phyloP scores from a whole-genome alignment of 1,140 invertebrate genomes.

The Gonioctena quinquepunctata region DNA sequence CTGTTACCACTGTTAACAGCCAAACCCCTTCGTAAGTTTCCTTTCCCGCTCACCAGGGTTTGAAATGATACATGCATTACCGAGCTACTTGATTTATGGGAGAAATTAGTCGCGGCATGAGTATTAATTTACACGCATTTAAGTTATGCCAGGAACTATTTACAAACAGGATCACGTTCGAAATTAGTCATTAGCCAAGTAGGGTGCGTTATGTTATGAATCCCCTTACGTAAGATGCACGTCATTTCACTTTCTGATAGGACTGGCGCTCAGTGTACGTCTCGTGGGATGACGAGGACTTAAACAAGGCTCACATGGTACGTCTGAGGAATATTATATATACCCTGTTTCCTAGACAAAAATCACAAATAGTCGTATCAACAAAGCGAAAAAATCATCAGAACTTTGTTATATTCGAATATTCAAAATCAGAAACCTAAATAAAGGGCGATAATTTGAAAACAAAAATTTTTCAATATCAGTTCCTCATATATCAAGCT shows the following conservation, averaged over 20 bases:
- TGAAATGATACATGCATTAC: constrained; percentile 4
- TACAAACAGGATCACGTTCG: background rate
- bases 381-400: too few species aligned
- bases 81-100: background rate
- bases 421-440: too few species aligned
- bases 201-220: background rate
- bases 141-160: background rate
- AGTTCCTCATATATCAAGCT: too few species aligned
- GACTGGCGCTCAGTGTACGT: background rate
- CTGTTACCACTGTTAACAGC: background rate
- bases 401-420: too few species aligned
- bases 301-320: too few species aligned
- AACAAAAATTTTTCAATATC: too few species aligned
- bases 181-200: background rate
- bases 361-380: too few species aligned
- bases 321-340: too few species aligned
- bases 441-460: too few species aligned
- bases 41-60: background rate
- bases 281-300: background rate
- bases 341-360: too few species aligned
- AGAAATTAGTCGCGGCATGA: background rate
- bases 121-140: constrained; percentile 1
- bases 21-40: background rate
- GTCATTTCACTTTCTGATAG: background rate
- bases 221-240: background rate